Evolutionary conservation across 2,888 invertebrate species (phyloP).

Genomic region (Ormyrus thymus): DNA sequence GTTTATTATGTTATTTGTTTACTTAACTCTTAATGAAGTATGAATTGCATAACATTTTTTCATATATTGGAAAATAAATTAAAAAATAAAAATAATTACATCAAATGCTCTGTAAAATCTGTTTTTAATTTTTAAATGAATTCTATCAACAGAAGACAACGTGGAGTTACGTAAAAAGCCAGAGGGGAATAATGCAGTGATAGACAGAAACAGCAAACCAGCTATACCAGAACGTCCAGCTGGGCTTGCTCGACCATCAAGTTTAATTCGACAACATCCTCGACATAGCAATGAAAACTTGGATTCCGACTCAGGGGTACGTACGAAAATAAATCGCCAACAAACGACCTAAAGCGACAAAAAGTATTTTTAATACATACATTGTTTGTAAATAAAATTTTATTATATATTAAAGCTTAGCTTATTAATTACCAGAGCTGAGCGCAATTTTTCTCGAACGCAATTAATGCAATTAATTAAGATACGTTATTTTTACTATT

Average conservation of each 20-base stretch:
- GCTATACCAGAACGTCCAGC: constrained; percentile 89
- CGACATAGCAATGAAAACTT: constrained; percentile 70
- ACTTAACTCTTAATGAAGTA: background rate
- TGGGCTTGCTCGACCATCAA: constrained; percentile 78
- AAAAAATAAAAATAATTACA: background rate
- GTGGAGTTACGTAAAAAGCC: constrained; percentile 77
- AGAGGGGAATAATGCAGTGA: constrained; percentile 63
- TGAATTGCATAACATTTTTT: constrained; percentile 2
- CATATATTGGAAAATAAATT: background rate
- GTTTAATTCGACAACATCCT: constrained; percentile 67
- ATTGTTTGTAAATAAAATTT: constrained; percentile 20
- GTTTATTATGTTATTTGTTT: constrained; percentile 32
- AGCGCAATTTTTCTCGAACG: constrained; percentile 21
- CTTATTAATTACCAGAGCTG: constrained; percentile 1
- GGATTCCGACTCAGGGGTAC: constrained; percentile 71
- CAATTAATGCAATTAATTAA: constrained; percentile 19
- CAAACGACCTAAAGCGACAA: constrained; percentile 1
- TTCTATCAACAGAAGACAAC: constrained; percentile 55
- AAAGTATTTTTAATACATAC: constrained; percentile 13
- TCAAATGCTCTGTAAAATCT: background rate
- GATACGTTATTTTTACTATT: constrained; percentile 4
- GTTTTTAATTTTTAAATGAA: background rate
- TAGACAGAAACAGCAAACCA: constrained; percentile 79
- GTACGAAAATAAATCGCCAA: constrained; percentile 57
- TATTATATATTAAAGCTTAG: background rate